A percentile compares a stretch with the other conserved stretches of the same genome.
Conservation (phyloP, 2,113 vertebrate genomes). For the Amphilophus citrinellus region DNA sequence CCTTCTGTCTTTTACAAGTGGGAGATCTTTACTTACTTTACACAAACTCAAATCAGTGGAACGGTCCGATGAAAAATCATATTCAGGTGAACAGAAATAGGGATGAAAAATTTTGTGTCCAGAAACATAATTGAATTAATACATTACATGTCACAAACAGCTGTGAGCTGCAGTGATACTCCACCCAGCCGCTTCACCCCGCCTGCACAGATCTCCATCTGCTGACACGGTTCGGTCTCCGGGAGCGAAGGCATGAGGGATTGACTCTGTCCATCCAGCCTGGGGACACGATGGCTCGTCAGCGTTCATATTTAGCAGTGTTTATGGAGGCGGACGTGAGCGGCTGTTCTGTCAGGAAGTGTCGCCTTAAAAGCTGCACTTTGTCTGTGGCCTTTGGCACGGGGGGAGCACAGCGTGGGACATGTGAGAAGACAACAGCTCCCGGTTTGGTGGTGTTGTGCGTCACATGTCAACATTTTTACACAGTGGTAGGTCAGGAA, state of each 20-base stretch:
- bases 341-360: conserved; percentile 46
- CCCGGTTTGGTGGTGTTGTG: not conserved
- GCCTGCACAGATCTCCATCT: not conserved
- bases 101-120: not conserved
- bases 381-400: not conserved
- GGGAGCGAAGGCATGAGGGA: not conserved
- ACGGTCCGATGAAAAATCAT: not conserved
- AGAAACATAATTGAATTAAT: not conserved
- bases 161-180: not conserved
- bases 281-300: not conserved
- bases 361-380: conserved; percentile 25
- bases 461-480: not conserved
- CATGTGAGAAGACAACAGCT: not conserved
- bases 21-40: not conserved
- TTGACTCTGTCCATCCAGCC: not conserved
- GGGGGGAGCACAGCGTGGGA: not conserved
- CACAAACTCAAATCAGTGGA: not conserved
- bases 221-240: not conserved
- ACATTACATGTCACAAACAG: not conserved
- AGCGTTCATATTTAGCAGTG: conserved; percentile 20
- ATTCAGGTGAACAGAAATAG: not conserved
- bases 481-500: not conserved
- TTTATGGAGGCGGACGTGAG: conserved; percentile 7
- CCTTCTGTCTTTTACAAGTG: too few species aligned
- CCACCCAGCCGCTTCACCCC: not conserved